Evolutionary conservation across 2,797 vertebrate species (phyloP), one percentile per base, ranked within the genome.

Genomic region (Pipistrellus pygmaeus): DNA sequence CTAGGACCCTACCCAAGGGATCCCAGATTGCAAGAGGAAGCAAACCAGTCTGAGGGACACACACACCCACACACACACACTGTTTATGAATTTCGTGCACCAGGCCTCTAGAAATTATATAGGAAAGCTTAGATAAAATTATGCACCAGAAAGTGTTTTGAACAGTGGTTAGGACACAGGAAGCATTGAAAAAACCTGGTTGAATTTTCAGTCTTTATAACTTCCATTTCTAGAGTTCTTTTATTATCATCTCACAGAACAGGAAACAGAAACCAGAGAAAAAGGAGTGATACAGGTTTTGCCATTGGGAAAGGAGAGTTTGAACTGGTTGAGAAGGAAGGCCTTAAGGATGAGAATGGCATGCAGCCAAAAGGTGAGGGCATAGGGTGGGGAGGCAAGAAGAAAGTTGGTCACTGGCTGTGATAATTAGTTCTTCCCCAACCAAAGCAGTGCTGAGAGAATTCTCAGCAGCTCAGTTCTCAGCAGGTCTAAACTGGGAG

Each of bases 371-470:
- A 23, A 1, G 48, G 41, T 13, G 35, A 92, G 48, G 55, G 14
- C 38, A 20, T 0, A 27, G n/a, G 32, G 0, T 1, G 2, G 23
- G 13, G 18, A 68, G 27, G 35, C 13, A 4, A 69, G 18, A 25
- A 32, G 51, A 21, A 75, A 12, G 9, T 35, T 14, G 44, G 35
- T 1, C 3, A 1, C 20, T 6, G 25, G 10, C 8, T 4, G 0
- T 18, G 44, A 53, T 21, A 69, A 32, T 30, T 17, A 13, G 41
- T 68, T 48, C 35, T 53, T 60, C 27, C 17, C 8, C 25, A 13
- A n/a, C 46, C 48, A 51, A 41, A 68, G 30, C 17, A n/a, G 13
- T 13, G 46, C 21, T 11, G 20, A 73, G 51, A 88, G 48, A n/a
- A 75, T 35, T 18, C 53, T 27, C 30, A 44, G 66, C 15, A 72